A percentile compares a stretch with the other conserved stretches of the same genome.
These are phyloP conservation scores for Pagrus major DNA, from an alignment of 2,113 vertebrate species.

Conservation along the genomic window DNA sequence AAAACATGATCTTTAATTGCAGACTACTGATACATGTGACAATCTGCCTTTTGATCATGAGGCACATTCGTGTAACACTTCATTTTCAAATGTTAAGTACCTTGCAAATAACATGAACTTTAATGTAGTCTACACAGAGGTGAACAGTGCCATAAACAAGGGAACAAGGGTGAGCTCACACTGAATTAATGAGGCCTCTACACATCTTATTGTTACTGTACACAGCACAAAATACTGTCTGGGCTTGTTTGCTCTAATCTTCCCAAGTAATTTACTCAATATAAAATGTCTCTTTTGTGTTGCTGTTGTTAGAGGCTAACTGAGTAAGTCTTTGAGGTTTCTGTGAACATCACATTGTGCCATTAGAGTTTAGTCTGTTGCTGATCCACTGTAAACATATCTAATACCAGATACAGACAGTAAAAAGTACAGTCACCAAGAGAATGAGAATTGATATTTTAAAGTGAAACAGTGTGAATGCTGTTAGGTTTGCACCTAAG, in stretches of 20 bases:
- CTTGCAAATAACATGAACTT: background rate
- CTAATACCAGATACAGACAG: background rate
- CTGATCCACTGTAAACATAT: background rate
- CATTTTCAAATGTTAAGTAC: background rate
- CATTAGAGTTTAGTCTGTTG: background rate
- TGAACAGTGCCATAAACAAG: background rate
- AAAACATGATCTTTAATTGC: background rate
- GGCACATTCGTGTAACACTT: background rate
- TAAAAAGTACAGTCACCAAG: slow-evolving; percentile 5
- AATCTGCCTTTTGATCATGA: background rate
- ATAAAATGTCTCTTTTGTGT: background rate
- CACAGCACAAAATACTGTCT: background rate
- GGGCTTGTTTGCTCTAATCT: background rate
- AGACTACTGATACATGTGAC: no score
- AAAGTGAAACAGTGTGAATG: slow-evolving; percentile 2
- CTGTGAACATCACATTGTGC: background rate
- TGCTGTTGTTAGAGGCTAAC: background rate
- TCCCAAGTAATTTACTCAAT: background rate
- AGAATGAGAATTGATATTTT: slow-evolving; percentile 32
- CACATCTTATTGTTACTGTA: background rate
- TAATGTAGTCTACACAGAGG: background rate
- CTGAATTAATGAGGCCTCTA: background rate
- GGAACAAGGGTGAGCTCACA: background rate
- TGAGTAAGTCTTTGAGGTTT: background rate
- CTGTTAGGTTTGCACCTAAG: slow-evolving; percentile 12